Percentiles rank a stretch among this genome's conserved stretches.
Evolutionary conservation across 2,888 invertebrate genomes (phyloP).

Genomic region (Epicampocera succincta): DNA sequence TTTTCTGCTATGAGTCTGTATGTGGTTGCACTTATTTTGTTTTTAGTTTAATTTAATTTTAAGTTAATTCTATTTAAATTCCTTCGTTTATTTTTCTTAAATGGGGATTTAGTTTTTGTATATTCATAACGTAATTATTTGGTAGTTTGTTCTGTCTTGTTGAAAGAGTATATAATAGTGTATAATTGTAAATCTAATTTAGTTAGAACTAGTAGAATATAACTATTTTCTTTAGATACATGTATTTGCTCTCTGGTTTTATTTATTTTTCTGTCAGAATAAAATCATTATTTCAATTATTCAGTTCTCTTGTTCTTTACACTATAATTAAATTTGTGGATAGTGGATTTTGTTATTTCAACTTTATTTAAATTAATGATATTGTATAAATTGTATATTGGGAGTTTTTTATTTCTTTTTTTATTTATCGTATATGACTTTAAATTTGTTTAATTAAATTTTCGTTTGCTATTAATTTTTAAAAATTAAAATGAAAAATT

Average conservation of each 20-base stretch:
- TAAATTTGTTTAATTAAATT: conserved; percentile 58
- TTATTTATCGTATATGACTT: conserved; percentile 57
- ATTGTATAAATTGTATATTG: conserved; percentile 69
- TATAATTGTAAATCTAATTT: conserved; percentile 64
- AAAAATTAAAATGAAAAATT: conserved; percentile 79
- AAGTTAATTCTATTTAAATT: conserved; percentile 68
- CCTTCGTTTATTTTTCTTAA: conserved; percentile 69
- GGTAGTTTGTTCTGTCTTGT: conserved; percentile 57
- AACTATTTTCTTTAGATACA: conserved; percentile 59
- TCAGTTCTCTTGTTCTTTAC: conserved; percentile 68
- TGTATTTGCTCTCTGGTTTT: conserved; percentile 39
- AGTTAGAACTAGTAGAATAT: conserved; percentile 62
- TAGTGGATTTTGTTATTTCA: conserved; percentile 59
- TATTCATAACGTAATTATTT: conserved; percentile 60
- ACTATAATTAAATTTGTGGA: conserved; percentile 43
- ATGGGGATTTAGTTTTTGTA: conserved; percentile 59
- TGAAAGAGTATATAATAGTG: conserved; percentile 67
- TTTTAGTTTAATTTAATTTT: conserved; percentile 51
- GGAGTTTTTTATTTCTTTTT: conserved; percentile 51
- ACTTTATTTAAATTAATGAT: conserved; percentile 61
- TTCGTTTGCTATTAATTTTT: conserved; percentile 73
- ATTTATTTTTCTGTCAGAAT: conserved; percentile 59
- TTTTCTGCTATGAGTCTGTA: conserved; percentile 3
- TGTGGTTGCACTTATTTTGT: conserved; percentile 45
- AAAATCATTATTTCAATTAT: conserved; percentile 70